phyloP scores from a whole-genome alignment of 2,888 invertebrate genomes.

The Acleris emargana region DNA sequence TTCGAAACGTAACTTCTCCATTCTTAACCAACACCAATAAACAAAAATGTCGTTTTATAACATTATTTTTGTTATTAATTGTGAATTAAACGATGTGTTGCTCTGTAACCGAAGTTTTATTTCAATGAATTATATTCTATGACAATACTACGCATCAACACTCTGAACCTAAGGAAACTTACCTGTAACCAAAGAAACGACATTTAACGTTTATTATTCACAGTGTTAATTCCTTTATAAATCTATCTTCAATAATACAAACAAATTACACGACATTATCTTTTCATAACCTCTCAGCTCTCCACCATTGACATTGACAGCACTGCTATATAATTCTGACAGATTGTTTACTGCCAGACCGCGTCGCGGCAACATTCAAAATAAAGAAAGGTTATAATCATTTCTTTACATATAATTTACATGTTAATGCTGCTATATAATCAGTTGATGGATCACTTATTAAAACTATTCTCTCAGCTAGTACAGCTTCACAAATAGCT shows the following conservation, averaged over 20 bases:
- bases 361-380: too few relatives aligned
- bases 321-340: too few relatives aligned
- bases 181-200: neutral
- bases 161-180: neutral
- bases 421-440: too few relatives aligned
- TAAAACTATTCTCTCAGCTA: too few relatives aligned
- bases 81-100: constrained; percentile 8
- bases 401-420: too few relatives aligned
- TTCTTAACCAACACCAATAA: constrained; percentile 4
- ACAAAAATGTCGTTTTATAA: constrained; percentile 9
- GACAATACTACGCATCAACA: neutral
- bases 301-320: too few relatives aligned
- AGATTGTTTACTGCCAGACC: too few relatives aligned
- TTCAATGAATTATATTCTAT: neutral
- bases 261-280: too few relatives aligned
- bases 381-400: too few relatives aligned
- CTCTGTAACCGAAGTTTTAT: constrained; percentile 1
- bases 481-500: too few relatives aligned
- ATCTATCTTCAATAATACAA: neutral
- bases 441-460: too few relatives aligned
- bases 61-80: neutral
- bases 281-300: too few relatives aligned
- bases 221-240: neutral
- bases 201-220: neutral
- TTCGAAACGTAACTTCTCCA: constrained; percentile 35